These are phyloP conservation scores for Lypha dubia DNA, from an alignment of 2,888 invertebrate species.

Conservation along the genomic window DNA sequence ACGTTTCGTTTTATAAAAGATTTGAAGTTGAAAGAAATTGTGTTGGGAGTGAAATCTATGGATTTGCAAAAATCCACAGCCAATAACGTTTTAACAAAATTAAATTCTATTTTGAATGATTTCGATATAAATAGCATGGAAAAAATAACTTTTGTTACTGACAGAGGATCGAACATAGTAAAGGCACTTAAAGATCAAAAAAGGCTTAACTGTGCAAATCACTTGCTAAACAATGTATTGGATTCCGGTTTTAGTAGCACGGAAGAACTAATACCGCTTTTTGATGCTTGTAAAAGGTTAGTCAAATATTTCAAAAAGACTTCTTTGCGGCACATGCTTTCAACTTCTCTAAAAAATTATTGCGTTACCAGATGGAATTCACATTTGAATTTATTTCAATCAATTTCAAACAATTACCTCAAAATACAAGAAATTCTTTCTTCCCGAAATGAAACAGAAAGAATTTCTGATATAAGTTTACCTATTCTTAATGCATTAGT, in stretches of 20 bases:
- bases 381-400: constrained; percentile 40
- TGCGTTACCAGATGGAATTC: constrained; percentile 59
- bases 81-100: too few species aligned
- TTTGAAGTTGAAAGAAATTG: too few species aligned
- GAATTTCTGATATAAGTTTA: constrained; percentile 47
- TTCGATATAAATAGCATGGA: constrained; percentile 43
- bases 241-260: constrained; percentile 52
- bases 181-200: constrained; percentile 53
- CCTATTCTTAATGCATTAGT: constrained; percentile 39
- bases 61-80: too few species aligned
- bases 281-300: constrained; percentile 50
- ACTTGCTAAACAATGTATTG: constrained; percentile 58
- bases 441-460: constrained; percentile 31
- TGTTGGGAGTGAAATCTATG: too few species aligned
- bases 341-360: constrained; percentile 39
- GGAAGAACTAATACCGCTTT: constrained; percentile 35
- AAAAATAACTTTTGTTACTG: constrained; percentile 64
- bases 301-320: constrained; percentile 57
- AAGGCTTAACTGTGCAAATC: constrained; percentile 26
- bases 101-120: too few species aligned
- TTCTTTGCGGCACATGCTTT: constrained; percentile 40
- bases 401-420: constrained; percentile 34
- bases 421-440: constrained; percentile 47
- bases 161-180: constrained; percentile 54
- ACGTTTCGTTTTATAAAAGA: too few species aligned